Base-by-base conservation (phyloP, 2,113 vertebrate genomes). In the Perognathus longimembris region DNA sequence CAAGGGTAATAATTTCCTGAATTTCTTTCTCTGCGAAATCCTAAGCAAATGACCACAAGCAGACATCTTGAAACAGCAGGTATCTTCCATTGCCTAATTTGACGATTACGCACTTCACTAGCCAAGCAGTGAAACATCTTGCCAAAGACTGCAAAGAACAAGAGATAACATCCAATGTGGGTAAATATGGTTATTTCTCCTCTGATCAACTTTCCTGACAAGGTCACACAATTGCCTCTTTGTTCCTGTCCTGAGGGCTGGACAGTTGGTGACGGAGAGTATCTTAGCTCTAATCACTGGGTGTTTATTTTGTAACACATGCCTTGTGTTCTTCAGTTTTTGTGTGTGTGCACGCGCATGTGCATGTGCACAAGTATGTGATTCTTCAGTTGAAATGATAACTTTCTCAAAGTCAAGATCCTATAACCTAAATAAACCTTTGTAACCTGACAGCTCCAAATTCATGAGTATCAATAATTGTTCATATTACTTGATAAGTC, bases 141-240 rank as follows among this genome's bases (percentile, higher is more conserved):
- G 36, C 84, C 91, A 79, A 83, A 88, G 40, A 85, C 45, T 69
- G 36, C 34, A 81, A 74, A 84, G 90, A 89, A 78, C 5, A 3
- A 75, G 38, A 30, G 59, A 78, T 32, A 30, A 79, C 74, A 81
- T 67, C 40, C 70, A 36, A 26, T 42, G 78, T 40, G 66, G 64
- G 61, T 57, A 36, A 59, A 22, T 22, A 34, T 12, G 59, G 20
- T n/a, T 38, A 0, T 64, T 73, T 80, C 32, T 36, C 1, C 61
- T 70, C 64, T 18, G 7, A 77, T 34, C 63, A 45, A 15, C 38
- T 67, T 86, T 85, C 45, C 74, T 45, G 63, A 80, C 11, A 42
- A 70, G 20, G 28, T 12, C 50, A n/a, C 69, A 80, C 59, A 81
- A 40, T 30, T 74, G 22, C 74, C 40, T 74, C 67, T 89, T 82